Base-by-base conservation (phyloP, 2,888 invertebrate species). In the Drosophila neoperkinsi region DNA sequence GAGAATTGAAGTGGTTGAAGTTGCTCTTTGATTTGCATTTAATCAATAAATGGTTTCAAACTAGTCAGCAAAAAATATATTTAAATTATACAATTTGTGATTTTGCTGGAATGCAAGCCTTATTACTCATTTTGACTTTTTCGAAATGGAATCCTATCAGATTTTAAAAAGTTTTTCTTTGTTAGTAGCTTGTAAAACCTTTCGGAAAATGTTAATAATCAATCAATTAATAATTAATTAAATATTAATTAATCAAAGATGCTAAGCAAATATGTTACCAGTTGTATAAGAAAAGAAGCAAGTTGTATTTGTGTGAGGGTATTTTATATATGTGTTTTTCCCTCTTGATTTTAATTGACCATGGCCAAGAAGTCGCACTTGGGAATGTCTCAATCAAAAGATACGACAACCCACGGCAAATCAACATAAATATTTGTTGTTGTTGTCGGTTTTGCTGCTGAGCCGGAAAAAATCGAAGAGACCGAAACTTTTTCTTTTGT, bases 311-410 rank as follows among this genome's bases (percentile, higher is more conserved):
- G 18, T 52, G 51, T 61, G n/a, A 36, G 55, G 5, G 55, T 56
- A 38, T 56, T 21, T 25, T 13, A 18, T 36, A 33, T 34, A 38
- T 57, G 51, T 57, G 21, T 61, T 71, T 80, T 51, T 41, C 67
- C 67, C 81, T 67, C 72, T 78, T 62, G 69, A 68, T 75, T 80
- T 87, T 90, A 91, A 88, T 91, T 90, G 90, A 90, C 74, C 83
- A 78, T 88, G 78, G 88, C 84, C 74, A 91, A 88, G 90, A 90
- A 90, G 89, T 91, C 86, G 78, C 83, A 90, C 90, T 90, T 82
- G 77, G 86, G 90, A 89, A 84, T 89, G 85, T 85, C 84, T 85
- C 90, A 85, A 85, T 85, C 89, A 72, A 84, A 76, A 82, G 84
- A 80, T 71, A 80, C 88, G 63, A 59, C 87, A 74, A 83, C 84